Percentiles rank a stretch among this genome's conserved stretches.
Conservation (phyloP, 2,797 vertebrate species). For the Trachops cirrhosus region DNA sequence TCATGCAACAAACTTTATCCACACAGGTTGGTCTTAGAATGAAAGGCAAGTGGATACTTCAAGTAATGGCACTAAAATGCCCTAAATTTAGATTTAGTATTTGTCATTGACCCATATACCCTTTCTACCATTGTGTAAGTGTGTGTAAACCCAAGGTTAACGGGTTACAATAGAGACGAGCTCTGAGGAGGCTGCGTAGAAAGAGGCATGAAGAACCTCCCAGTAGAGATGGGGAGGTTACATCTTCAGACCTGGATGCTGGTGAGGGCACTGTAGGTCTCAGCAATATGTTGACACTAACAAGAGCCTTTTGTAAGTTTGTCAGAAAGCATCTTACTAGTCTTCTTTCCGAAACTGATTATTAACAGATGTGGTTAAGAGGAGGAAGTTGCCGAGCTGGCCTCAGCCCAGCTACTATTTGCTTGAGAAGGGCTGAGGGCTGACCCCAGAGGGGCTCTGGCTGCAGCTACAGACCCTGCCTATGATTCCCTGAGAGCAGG, state of each 20-base stretch:
- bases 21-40: background rate
- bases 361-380: background rate
- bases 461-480: background rate
- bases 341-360: background rate
- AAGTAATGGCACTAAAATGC: background rate
- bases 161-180: background rate
- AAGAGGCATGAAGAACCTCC: fast-evolving
- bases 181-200: background rate
- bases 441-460: background rate
- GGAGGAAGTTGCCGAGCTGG: background rate
- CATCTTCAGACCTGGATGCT: background rate
- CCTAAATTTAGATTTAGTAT: background rate
- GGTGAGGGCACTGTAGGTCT: background rate
- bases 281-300: fast-evolving
- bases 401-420: background rate
- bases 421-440: background rate
- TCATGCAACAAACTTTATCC: background rate
- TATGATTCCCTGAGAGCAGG: background rate
- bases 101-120: background rate
- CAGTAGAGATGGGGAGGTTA: fast-evolving
- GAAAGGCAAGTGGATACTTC: background rate
- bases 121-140: background rate
- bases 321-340: background rate
- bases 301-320: background rate
- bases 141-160: background rate